These are phyloP conservation scores for Maconellicoccus hirsutus DNA, from an alignment of 1,140 invertebrate species.

Conservation along the genomic window DNA sequence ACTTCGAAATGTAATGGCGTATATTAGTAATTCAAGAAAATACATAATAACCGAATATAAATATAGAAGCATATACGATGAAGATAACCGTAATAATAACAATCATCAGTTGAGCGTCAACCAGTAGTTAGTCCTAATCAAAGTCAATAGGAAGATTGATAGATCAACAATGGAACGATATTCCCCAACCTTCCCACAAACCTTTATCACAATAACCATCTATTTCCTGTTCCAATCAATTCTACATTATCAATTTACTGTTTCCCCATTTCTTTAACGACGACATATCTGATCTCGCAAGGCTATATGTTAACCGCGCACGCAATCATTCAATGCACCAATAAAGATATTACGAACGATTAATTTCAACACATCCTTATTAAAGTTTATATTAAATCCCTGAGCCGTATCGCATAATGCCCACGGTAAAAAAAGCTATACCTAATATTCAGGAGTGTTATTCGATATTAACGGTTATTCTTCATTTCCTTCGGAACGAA, in stretches of 20 bases:
- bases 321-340: constrained; percentile 22
- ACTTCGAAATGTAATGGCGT: too few species aligned
- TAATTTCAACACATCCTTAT: constrained; percentile 22
- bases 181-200: constrained; percentile 17
- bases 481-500: too few species aligned
- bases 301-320: constrained; percentile 4
- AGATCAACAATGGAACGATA: constrained; percentile 22
- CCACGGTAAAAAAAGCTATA: background rate
- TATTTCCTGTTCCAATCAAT: constrained; percentile 22
- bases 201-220: constrained; percentile 19
- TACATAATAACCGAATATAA: too few species aligned
- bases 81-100: constrained; percentile 6
- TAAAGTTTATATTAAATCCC: constrained; percentile 15
- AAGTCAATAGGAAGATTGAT: constrained; percentile 22
- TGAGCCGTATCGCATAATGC: background rate
- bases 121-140: constrained; percentile 21
- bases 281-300: constrained; percentile 19
- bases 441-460: background rate
- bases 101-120: constrained; percentile 11
- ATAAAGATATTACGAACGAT: constrained; percentile 21
- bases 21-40: too few species aligned
- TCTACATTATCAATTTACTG: constrained; percentile 21
- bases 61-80: background rate
- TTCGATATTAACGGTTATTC: constrained; percentile 15
- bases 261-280: constrained; percentile 7